These are phyloP conservation scores for Lymantria dispar DNA, from an alignment of 2,888 invertebrate genomes.

Conservation along the genomic window DNA sequence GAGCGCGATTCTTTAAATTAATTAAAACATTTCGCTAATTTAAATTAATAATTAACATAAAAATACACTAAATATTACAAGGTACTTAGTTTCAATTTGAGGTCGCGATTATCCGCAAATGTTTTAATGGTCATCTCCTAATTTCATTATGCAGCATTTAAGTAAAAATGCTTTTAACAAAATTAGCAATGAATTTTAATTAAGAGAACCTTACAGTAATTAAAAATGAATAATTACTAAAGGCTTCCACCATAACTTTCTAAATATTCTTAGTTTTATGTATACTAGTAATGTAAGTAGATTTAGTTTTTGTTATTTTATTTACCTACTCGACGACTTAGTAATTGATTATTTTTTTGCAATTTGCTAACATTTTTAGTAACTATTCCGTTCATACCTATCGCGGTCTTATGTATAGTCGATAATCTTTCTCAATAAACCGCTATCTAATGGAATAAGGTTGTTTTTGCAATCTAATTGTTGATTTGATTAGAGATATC, in stretches of 20 bases:
- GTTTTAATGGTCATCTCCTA: slow-evolving; percentile 3
- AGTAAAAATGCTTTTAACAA: slow-evolving; percentile 14
- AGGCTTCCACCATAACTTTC: slow-evolving; percentile 23
- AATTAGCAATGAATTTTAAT: slow-evolving; percentile 21
- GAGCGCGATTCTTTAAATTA: too few species aligned
- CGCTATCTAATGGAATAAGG: too few species aligned
- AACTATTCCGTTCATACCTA: too few species aligned
- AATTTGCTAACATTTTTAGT: too few species aligned
- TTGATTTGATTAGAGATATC: too few species aligned
- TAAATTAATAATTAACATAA: slow-evolving; percentile 2
- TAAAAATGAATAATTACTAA: slow-evolving; percentile 24
- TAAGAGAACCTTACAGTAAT: slow-evolving; percentile 23
- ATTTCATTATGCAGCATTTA: slow-evolving; percentile 6
- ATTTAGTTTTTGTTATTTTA: not conserved
- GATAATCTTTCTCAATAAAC: too few species aligned
- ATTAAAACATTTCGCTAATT: not conserved
- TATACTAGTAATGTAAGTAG: not conserved
- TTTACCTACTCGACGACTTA: not conserved
- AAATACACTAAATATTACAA: not conserved
- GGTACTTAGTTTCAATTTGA: slow-evolving; percentile 1
- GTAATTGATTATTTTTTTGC: not conserved
- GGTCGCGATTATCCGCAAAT: slow-evolving; percentile 6
- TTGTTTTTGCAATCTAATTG: too few species aligned
- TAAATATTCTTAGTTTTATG: not conserved
- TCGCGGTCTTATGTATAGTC: too few species aligned